Conservation (phyloP, 2,888 invertebrate genomes). For the Limnephilus lunatus region DNA sequence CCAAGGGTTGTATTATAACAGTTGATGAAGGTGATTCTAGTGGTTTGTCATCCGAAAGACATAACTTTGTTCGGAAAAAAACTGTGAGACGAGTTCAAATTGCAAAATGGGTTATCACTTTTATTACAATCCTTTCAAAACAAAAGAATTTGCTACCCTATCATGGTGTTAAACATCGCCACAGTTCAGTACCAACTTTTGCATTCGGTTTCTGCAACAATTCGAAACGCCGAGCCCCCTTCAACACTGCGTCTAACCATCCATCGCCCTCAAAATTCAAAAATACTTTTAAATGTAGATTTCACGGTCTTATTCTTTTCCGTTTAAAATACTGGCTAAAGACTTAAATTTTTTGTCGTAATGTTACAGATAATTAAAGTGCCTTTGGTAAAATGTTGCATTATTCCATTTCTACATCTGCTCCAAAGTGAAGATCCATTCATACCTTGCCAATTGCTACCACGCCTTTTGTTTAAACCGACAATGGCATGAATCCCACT, state of each 20-base stretch:
- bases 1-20: not conserved
- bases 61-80: not conserved
- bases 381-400: not conserved
- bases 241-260: not conserved
- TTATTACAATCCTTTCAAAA: not conserved
- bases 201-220: not conserved
- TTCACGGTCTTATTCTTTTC: not conserved
- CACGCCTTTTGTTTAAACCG: slow-evolving; percentile 45
- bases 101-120: not conserved
- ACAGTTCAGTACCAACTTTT: not conserved
- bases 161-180: not conserved
- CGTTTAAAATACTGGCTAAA: not conserved
- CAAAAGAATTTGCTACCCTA: not conserved
- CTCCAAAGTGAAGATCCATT: slow-evolving; percentile 23
- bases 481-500: slow-evolving; percentile 56
- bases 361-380: not conserved
- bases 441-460: slow-evolving; percentile 43
- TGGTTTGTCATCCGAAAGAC: not conserved
- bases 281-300: not conserved
- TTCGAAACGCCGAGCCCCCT: not conserved
- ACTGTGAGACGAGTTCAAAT: no score
- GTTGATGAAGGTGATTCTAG: no score
- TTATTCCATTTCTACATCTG: not conserved
- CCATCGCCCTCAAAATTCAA: not conserved
- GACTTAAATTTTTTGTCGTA: not conserved